These are phyloP conservation scores for Zenarchopterus dispar DNA, from an alignment of 2,797 vertebrate species.

Conservation along the genomic window DNA sequence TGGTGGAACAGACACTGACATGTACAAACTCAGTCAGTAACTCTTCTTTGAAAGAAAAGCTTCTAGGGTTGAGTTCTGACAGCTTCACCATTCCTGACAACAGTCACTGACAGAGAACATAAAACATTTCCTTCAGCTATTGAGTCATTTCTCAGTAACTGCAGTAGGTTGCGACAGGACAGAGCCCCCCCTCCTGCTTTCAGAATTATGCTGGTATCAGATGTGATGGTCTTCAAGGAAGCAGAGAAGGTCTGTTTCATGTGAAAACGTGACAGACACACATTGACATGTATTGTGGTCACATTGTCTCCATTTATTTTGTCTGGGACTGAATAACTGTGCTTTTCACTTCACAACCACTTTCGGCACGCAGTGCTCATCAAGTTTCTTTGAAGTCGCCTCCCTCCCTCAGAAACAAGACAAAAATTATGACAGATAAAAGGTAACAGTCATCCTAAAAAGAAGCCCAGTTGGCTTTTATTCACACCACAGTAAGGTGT, in stretches of 20 bases:
- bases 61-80: too few relatives aligned
- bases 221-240: slow-evolving; percentile 39
- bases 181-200: slow-evolving; percentile 4
- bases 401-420: slow-evolving; percentile 5
- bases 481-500: slow-evolving; percentile 3
- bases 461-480: too few relatives aligned
- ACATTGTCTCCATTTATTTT: not conserved
- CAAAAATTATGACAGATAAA: not conserved
- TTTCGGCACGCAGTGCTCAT: slow-evolving; percentile 10
- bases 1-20: slow-evolving; percentile 1
- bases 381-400: slow-evolving; percentile 3
- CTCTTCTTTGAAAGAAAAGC: too few relatives aligned
- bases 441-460: not conserved
- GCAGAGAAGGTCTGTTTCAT: slow-evolving; percentile 17
- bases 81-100: slow-evolving; percentile 48
- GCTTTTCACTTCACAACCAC: not conserved
- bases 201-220: slow-evolving; percentile 46
- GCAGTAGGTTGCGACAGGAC: slow-evolving; percentile 35
- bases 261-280: slow-evolving; percentile 36
- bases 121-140: slow-evolving; percentile 34
- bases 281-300: slow-evolving; percentile 1
- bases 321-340: not conserved
- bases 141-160: slow-evolving; percentile 29
- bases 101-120: slow-evolving; percentile 33
- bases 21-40: too few relatives aligned